Base-by-base conservation (phyloP, 1,140 invertebrate species). In the Lepidurus couesii region DNA sequence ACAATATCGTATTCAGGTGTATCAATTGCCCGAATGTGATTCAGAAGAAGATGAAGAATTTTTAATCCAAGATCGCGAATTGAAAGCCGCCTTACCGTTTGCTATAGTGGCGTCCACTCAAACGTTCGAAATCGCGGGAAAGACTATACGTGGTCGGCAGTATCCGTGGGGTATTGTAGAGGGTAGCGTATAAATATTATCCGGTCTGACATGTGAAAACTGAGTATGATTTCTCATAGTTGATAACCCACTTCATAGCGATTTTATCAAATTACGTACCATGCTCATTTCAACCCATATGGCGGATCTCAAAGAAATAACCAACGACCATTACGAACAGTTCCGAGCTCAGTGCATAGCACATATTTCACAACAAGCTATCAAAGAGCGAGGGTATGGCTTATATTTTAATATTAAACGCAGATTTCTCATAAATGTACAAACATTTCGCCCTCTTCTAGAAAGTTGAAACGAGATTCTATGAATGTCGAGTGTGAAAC, bases 141-240 rank as follows among this genome's bases (percentile, higher is more conserved):
- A 91, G 82, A 92, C 93, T 84, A 91, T 96, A 44, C 88, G 96
- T 78, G 96, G 95, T 11, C 88, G 97, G 6, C 92, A 97, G 83
- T 99, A 98, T 87, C 96, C 96, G 0, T 99, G 97, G 97, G 98
- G 97, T 26, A 92, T 97, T 73, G 97, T 99, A 2, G 97, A 99
- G 89, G 78, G 78, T 79, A 74, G 74, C 13, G 10, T 21, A 42
- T 44, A 10, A 1, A 74, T 45, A 7, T 78, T 73, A 8, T 21
- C 10, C 47, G 13, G n/a, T 77, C n/a, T 26, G 8, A 43, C 65
- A 34, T 4, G 34, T 26, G n/a, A 9, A 53, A n/a, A 21, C 24
- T 77, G 75, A 42, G 73, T 74, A 13, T 74, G 42, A 34, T 65
- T 21, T 78, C 44, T 16, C 74, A 7, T 45, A 79, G 96, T 99